Conservation (phyloP, 2,797 vertebrate species). For the Spheniscus humboldti region DNA sequence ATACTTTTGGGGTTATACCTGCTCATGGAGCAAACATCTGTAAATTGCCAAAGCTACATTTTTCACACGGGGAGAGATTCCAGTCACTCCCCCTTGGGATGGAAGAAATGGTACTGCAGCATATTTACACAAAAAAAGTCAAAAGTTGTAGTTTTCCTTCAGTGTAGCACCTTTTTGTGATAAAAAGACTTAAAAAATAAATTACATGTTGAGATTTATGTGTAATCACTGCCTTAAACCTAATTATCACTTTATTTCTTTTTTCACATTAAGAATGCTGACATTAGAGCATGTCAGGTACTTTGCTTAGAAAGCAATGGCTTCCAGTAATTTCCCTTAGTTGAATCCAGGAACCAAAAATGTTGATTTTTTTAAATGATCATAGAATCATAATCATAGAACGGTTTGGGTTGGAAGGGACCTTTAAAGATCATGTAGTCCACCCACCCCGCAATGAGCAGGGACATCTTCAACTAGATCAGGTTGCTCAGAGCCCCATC, state of each 20-base stretch:
- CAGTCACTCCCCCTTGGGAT: background rate
- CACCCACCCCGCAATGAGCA: background rate
- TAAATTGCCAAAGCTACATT: background rate
- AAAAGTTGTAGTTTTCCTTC: background rate
- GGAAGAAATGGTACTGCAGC: background rate
- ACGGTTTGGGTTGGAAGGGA: background rate
- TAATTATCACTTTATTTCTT: background rate
- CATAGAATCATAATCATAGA: background rate
- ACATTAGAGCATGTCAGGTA: background rate
- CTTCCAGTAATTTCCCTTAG: background rate
- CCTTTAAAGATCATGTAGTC: background rate
- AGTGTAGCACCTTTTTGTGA: background rate
- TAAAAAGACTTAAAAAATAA: background rate
- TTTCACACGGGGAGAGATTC: background rate
- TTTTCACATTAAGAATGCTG: background rate
- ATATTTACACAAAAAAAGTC: background rate
- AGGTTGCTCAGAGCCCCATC: background rate
- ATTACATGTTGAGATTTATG: background rate
- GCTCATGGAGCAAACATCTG: background rate
- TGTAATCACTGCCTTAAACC: background rate
- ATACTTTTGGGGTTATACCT: background rate
- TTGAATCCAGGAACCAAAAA: background rate
- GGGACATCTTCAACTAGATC: background rate
- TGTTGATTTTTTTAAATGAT: background rate
- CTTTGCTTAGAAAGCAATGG: background rate